Evolutionary conservation across 2,888 invertebrate genomes (phyloP).

Genomic region (Mythimna vitellina): DNA sequence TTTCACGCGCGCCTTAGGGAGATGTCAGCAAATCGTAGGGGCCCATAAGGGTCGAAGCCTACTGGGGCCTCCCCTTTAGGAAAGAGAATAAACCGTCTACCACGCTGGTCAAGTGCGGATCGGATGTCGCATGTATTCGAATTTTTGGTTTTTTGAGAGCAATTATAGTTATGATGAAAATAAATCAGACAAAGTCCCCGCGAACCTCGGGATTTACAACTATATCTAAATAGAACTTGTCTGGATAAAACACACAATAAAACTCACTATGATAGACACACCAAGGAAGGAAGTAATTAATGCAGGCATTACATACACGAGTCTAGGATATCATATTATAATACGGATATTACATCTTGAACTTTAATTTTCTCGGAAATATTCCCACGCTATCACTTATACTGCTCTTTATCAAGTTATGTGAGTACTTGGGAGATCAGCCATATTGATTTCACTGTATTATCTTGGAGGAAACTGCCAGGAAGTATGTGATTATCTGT

Average conservation of each 20-base stretch:
- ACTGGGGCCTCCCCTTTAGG: no score
- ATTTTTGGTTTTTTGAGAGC: no score
- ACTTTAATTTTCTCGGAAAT: slow-evolving; percentile 19
- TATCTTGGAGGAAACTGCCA: background rate
- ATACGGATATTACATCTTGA: slow-evolving; percentile 30
- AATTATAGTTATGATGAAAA: no score
- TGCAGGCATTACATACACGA: background rate
- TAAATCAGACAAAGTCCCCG: no score
- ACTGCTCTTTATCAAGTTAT: slow-evolving; percentile 2
- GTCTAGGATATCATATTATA: slow-evolving; percentile 41
- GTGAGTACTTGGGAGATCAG: slow-evolving; percentile 6
- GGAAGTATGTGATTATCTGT: slow-evolving; percentile 1
- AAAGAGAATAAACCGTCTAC: no score
- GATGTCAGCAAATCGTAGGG: no score
- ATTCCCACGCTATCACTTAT: slow-evolving; percentile 39
- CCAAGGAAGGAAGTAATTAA: slow-evolving; percentile 37
- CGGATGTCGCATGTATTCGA: no score
- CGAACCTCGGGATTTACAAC: no score
- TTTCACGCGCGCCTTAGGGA: no score
- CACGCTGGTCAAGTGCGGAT: no score
- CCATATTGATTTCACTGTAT: slow-evolving; percentile 18
- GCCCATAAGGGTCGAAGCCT: no score
- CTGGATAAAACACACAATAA: background rate
- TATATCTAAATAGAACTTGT: background rate
- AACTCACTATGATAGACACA: background rate